Base-by-base conservation (phyloP, 92 coral and sea anemone species). In the Phenganax subtilis region DNA sequence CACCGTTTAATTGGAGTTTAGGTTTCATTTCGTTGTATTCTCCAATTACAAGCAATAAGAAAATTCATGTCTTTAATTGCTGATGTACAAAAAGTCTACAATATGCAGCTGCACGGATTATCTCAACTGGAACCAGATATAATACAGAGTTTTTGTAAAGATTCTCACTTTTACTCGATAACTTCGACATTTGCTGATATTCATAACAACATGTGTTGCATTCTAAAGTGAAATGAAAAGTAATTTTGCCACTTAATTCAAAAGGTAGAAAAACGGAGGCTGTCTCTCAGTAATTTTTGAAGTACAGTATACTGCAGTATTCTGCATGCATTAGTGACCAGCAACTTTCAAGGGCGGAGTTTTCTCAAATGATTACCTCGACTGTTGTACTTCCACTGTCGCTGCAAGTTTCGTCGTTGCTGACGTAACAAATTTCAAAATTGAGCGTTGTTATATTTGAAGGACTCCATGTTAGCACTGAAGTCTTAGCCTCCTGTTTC, bases 211-310 rank as follows among this genome's bases (percentile, higher is more conserved):
- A 53, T 17, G 73, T 0, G 73, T 28, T 68, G 53, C 11, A 37
- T 68, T 68, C 73, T 68, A 68, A 68, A 68, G 47, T 37, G 47
- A 37, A 68, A 16, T 7, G 53, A 68, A 37, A 68, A 68, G 52
- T 52, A 68, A 30, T 68, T 37, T 37, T 37, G 47, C 47, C 2
- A 37, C 47, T 5, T 20, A 5, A 37, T 37, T 37, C 47, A 37
- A 37, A 37, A 5, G 3, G 47, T 37, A 37, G 3, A 37, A 37
- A 37, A 37, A 37, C 5, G 5, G 3, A 37, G 5, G 47, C 47
- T 5, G 47, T 37, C 47, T 37, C 47, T 37, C 47, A 37, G 47
- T 37, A 37, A 37, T 37, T 37, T 37, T 37, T 37, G 47, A 37
- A 37, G 5, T 5, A 37, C 47, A 2, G 47, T 37, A 37, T 37